A percentile compares a stretch with the other conserved stretches of the same genome.
These are phyloP conservation scores for Poecilia gillii DNA, from an alignment of 2,797 vertebrate genomes.

Conservation along the genomic window DNA sequence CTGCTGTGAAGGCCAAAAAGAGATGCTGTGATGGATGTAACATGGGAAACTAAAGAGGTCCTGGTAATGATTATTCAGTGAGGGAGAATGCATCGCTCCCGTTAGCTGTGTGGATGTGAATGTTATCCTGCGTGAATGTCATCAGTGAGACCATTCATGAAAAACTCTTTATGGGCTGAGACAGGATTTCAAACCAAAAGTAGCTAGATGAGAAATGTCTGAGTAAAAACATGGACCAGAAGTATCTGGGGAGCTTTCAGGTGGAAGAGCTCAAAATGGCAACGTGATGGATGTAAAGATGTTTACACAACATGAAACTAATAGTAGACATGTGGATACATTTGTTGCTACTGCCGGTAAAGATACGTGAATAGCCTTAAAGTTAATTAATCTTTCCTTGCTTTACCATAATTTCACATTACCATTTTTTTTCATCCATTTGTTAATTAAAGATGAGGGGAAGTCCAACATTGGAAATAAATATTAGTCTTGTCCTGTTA, in stretches of 20 bases:
- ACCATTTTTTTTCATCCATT: too few relatives aligned
- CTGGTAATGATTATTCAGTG: slow-evolving; percentile 20
- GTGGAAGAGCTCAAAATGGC: slow-evolving; percentile 25
- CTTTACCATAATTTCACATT: background rate
- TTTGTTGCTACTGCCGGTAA: background rate
- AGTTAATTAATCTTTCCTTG: background rate
- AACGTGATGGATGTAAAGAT: slow-evolving; percentile 36
- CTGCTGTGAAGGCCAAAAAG: slow-evolving; percentile 32
- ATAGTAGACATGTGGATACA: too few relatives aligned
- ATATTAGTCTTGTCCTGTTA: background rate
- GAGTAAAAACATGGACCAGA: slow-evolving; percentile 43
- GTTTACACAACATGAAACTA: slow-evolving; percentile 14
- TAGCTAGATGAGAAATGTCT: slow-evolving; percentile 7
- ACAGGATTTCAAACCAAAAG: slow-evolving; percentile 53
- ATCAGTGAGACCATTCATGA: slow-evolving; percentile 33
- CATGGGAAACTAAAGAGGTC: slow-evolving; percentile 18
- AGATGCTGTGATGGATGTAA: slow-evolving; percentile 29
- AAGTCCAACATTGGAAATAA: background rate
- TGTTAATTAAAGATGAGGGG: background rate
- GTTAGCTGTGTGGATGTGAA: slow-evolving; percentile 40
- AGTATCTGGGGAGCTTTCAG: slow-evolving; percentile 24
- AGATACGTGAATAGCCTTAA: background rate
- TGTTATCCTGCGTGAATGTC: slow-evolving; percentile 51
- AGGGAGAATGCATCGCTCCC: slow-evolving; percentile 26
- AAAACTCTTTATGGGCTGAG: slow-evolving; percentile 25